Percentiles rank a stretch among this genome's conserved stretches.
phyloP scores from a whole-genome alignment of 2,797 vertebrate species.

The Cetoscarus ocellatus region DNA sequence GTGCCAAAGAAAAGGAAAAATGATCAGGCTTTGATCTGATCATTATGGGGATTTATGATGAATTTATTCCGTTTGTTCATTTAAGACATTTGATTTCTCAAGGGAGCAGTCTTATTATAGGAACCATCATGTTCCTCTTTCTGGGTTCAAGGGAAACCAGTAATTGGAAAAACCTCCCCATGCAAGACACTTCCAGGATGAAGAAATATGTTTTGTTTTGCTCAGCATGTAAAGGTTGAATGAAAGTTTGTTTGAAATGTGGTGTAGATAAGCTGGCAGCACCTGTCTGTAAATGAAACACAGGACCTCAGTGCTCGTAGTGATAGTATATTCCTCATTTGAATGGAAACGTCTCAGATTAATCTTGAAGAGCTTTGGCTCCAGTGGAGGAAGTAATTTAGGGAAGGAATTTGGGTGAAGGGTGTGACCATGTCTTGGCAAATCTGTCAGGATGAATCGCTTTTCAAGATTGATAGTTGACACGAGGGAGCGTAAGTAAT shows the following conservation, averaged over 20 bases:
- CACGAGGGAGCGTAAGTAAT: constrained; percentile 11
- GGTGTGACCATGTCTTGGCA: constrained; percentile 26
- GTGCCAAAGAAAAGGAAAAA: too few relatives aligned
- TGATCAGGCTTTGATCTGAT: too few relatives aligned
- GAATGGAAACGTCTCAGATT: constrained; percentile 29
- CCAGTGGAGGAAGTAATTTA: constrained; percentile 41
- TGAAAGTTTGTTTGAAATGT: constrained; percentile 21
- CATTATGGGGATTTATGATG: not conserved
- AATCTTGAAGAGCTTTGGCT: constrained; percentile 23
- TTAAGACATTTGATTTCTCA: not conserved
- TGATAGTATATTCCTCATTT: constrained; percentile 17
- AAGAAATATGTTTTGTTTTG: not conserved
- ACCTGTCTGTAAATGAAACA: constrained; percentile 24
- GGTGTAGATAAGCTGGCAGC: constrained; percentile 11
- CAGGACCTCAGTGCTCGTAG: not conserved
- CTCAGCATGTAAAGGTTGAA: constrained; percentile 4
- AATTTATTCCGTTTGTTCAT: not conserved
- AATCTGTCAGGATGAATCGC: constrained; percentile 27
- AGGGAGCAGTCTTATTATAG: not conserved
- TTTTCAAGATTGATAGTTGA: constrained; percentile 29
- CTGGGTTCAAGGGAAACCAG: not conserved
- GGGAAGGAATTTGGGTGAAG: constrained; percentile 41
- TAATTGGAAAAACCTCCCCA: constrained; percentile 5
- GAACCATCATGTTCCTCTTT: constrained; percentile 5
- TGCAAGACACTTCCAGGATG: not conserved